Base-by-base conservation (phyloP, 2,888 invertebrate species). In the Polylopha cassiicola region DNA sequence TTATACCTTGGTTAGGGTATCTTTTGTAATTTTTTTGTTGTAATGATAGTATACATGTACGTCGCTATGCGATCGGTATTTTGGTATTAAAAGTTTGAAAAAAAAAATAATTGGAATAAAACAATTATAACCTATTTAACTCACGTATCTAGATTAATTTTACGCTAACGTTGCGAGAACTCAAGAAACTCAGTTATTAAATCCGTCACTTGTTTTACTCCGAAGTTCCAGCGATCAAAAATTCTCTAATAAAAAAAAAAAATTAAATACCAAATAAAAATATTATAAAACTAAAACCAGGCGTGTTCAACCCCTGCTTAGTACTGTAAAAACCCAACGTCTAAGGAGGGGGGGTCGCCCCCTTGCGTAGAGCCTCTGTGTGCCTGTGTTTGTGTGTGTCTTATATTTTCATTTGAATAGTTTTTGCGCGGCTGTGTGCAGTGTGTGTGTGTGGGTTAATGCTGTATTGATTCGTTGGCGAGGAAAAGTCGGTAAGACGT, bases 341-440 rank as follows among this genome's bases (percentile, higher is more conserved):
- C 84, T 84, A 82, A 84, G 84, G 82, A 53, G 53, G 53, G 59
- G 47, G 50, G 50, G 55, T 50, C 48, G 47, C 58, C 73, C 67
- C 74, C 74, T 70, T 74, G 73, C 55, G 32, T 20, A 36, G 31
- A n/a, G n/a, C 44, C 26, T 24, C 43, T 58, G 65, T 72, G 79
- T 74, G 70, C 44, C 66, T 60, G 58, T 44, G 46, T 48, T 38
- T 56, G 55, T 62, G 66, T 71, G 77, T 68, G 73, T 53, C 63
- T 71, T 79, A 82, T 84, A 82, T 77, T 82, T 82, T 84, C 79
- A 80, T 81, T 82, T 74, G 72, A 72, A 80, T 84, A 84, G 84
- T 84, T 84, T 84, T 84, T 84, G 77, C 63, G 49, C 48, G 73
- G 76, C 77, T 53, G 75, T 49, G 75, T 74, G 50, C 50, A 44